Percentiles rank a stretch among this genome's conserved stretches.
Evolutionary conservation across 2,113 vertebrate species (phyloP).

Genomic region (Riparia riparia): DNA sequence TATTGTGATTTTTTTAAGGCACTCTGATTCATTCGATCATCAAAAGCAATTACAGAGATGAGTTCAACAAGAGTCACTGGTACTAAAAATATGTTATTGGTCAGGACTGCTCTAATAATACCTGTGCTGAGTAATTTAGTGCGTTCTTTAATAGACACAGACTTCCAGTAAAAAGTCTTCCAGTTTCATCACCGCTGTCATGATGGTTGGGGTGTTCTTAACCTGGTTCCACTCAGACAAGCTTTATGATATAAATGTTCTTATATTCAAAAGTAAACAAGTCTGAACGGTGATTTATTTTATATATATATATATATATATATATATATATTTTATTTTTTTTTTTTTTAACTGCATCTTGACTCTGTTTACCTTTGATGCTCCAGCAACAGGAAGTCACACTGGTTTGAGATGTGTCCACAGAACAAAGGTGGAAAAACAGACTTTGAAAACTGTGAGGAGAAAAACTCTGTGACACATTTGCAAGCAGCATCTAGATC

Average conservation of each 20-base stretch:
- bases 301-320: too few species aligned
- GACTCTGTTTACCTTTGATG: neutral
- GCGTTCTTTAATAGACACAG: neutral
- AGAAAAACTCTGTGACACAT: neutral
- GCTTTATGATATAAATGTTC: neutral
- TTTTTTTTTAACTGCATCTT: neutral
- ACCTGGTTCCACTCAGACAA: neutral
- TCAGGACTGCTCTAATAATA: neutral
- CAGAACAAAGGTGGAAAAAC: neutral
- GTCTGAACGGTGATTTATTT: neutral
- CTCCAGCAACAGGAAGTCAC: neutral
- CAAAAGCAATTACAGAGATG: conserved; percentile 33
- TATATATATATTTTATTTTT: neutral
- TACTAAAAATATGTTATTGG: neutral
- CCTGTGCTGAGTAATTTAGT: neutral
- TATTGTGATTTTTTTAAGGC: neutral
- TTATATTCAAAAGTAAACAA: neutral
- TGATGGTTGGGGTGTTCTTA: neutral
- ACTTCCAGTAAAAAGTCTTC: neutral
- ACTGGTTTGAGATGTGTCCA: neutral
- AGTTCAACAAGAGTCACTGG: neutral
- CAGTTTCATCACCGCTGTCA: neutral
- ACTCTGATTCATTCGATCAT: neutral
- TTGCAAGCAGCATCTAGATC: neutral
- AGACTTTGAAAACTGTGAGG: neutral